These are phyloP conservation scores for Oryctes rhinoceros DNA, from an alignment of 1,140 invertebrate species.

Conservation along the genomic window DNA sequence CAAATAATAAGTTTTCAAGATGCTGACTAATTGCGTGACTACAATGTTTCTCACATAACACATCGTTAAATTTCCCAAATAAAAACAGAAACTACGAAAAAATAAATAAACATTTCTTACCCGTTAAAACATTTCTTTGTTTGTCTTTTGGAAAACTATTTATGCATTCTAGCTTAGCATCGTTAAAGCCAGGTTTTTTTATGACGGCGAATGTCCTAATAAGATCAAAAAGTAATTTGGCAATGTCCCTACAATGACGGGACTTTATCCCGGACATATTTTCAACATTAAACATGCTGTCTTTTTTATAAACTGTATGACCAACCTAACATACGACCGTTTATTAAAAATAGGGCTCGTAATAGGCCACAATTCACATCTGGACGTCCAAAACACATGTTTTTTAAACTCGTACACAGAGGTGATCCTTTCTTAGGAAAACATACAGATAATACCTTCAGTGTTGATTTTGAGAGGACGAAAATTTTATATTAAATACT, in stretches of 20 bases:
- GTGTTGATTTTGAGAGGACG: neutral
- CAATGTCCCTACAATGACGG: neutral
- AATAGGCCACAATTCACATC: slow-evolving; percentile 1
- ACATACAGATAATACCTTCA: neutral
- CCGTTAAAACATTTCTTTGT: too few relatives aligned
- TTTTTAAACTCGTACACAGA: neutral
- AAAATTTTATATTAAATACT: too few relatives aligned
- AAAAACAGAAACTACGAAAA: too few relatives aligned
- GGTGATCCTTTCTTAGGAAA: neutral
- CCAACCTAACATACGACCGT: neutral
- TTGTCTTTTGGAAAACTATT: neutral
- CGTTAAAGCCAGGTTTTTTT: slow-evolving; percentile 6
- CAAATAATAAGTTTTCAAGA: too few relatives aligned
- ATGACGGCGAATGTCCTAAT: slow-evolving; percentile 8
- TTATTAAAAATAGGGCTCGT: slow-evolving; percentile 17
- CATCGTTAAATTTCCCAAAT: too few relatives aligned
- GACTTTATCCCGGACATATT: slow-evolving; percentile 18
- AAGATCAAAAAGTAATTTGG: slow-evolving; percentile 19
- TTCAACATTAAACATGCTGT: slow-evolving; percentile 18
- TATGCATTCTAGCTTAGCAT: neutral
- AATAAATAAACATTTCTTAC: too few relatives aligned
- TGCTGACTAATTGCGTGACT: too few relatives aligned
- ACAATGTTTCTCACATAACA: too few relatives aligned
- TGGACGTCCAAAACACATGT: neutral
- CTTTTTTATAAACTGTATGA: slow-evolving; percentile 18